Base-by-base conservation (phyloP, 2,113 vertebrate species). In the Ondatra zibethicus region DNA sequence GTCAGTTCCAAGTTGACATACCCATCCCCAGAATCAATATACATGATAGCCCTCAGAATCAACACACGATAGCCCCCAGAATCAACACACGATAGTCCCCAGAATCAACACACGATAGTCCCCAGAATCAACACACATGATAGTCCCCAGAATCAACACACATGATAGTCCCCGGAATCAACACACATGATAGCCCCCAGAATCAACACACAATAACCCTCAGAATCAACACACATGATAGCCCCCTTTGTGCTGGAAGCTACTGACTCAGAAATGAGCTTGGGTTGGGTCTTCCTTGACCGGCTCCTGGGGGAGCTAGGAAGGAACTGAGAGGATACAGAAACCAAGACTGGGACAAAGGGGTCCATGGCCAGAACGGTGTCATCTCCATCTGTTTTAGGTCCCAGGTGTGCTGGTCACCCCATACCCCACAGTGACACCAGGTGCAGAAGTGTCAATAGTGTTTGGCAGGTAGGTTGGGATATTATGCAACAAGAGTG, bases 401-500 rank as follows among this genome's bases (percentile, higher is more conserved):
- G 93, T 82, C 55, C 29, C 95, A 88, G 93, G 21, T 50, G 42
- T 76, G 4, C 50, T 73, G 73, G 50, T n/a, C 76, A 52, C 50
- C 52, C 45, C 16, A 1, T 7, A 47, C 23, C 76, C 84, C 45
- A 76, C 63, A 25, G 42, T 5, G n/a, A 25, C 61, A 75, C 45
- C 63, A 55, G 92, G 80, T 76, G n/a, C 88, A 86, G 31, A 91
- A 39, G 70, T 84, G 82, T 52, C 68, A 29, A 6, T 12, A 39
- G 89, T 33, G 21, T 89, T 91, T 78, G 80, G 90, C 45, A 76
- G 76, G 94, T 90, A 2, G 6, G 93, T 16, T 31, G 75, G 85
- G 70, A 29, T 36, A 3, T 97, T 94, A 93, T 93, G 76, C 92
- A 95, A 98, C 27, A 33, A 66, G 66, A 65, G 61, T 21, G 47